phyloP scores from a whole-genome alignment of 2,113 vertebrate species.

The Atrichornis clamosus region DNA sequence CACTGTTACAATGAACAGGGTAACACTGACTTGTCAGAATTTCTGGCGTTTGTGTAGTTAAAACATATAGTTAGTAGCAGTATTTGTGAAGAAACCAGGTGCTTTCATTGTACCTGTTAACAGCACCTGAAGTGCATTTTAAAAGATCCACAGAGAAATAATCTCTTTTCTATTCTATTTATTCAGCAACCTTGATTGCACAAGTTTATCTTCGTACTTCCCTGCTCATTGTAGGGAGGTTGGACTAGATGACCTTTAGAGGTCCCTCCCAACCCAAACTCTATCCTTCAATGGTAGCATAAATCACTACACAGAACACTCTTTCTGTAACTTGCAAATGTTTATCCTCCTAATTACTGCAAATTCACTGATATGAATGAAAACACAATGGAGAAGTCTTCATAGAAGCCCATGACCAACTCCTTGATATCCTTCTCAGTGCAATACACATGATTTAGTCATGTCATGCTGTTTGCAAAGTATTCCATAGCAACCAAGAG shows the following conservation, averaged over 20 bases:
- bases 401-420: background rate
- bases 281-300: background rate
- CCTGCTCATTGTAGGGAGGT: background rate
- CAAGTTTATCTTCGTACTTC: background rate
- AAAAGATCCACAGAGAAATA: background rate
- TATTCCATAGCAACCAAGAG: slow-evolving; percentile 23
- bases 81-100: background rate
- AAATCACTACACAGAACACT: background rate
- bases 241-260: background rate
- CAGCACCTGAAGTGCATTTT: background rate
- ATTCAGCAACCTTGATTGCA: background rate
- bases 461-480: slow-evolving; percentile 21
- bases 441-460: background rate
- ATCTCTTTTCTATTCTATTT: background rate
- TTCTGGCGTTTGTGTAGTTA: background rate
- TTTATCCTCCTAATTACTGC: background rate
- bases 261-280: background rate
- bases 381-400: background rate
- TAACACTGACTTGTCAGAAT: background rate
- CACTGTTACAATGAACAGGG: background rate
- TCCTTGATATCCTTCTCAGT: background rate
- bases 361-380: background rate
- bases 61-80: background rate
- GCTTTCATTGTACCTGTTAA: background rate
- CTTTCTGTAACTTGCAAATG: background rate